Conservation (phyloP, 2,113 vertebrate genomes). For the Hyaena hyaena region DNA sequence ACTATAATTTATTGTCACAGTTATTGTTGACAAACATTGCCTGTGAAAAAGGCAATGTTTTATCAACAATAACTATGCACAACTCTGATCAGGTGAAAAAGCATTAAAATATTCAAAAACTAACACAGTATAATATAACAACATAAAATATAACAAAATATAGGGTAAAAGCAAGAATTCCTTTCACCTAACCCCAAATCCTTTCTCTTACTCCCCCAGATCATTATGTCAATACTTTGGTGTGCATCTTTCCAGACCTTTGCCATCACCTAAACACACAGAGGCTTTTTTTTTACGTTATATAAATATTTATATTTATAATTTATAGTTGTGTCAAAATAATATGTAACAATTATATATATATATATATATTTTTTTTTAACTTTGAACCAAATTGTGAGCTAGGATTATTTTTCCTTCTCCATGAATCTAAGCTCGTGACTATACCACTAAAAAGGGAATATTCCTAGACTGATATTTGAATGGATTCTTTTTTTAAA, state of each 20-base stretch:
- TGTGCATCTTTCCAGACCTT: neutral
- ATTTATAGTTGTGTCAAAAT: neutral
- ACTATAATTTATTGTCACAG: too few relatives aligned
- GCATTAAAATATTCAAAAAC: neutral
- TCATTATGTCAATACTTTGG: neutral
- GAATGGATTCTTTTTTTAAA: neutral
- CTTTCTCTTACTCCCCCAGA: neutral
- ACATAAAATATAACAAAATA: neutral
- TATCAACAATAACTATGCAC: neutral
- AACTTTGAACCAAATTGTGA: neutral
- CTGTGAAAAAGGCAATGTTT: neutral
- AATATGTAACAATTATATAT: neutral
- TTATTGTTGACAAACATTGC: too few relatives aligned
- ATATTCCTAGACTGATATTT: neutral
- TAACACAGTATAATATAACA: neutral
- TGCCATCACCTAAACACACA: neutral
- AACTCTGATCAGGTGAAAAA: neutral
- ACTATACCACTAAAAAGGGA: neutral
- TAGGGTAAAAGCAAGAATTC: neutral
- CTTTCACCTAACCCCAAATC: neutral
- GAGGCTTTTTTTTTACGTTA: neutral
- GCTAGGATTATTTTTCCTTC: slow-evolving; percentile 16
- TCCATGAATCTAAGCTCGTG: neutral
- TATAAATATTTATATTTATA: too few relatives aligned
- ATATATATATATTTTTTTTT: neutral